Percentiles rank a stretch among this genome's conserved stretches.
phyloP scores from a whole-genome alignment of 1,140 invertebrate genomes.

The Meloidogyne chitwoodi region DNA sequence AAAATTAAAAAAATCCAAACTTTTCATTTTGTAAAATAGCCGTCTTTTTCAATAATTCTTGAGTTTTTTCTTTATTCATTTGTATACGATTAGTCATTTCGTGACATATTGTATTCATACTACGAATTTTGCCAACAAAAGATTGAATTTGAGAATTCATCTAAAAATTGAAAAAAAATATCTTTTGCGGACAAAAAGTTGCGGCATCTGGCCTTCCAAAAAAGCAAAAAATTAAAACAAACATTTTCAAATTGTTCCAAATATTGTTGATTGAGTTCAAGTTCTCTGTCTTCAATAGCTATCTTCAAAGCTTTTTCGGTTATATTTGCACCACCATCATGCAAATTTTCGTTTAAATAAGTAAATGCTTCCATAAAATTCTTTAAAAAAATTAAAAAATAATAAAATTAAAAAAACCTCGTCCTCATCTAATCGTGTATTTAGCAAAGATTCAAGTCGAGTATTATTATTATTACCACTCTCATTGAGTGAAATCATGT shows the following conservation, averaged over 20 bases:
- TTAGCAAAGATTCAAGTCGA: conserved; percentile 37
- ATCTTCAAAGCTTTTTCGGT: conserved; percentile 44
- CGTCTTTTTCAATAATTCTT: conserved; percentile 52
- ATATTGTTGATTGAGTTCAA: conserved; percentile 49
- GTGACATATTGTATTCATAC: conserved; percentile 54
- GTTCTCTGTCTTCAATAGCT: conserved; percentile 48
- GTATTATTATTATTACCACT: neutral
- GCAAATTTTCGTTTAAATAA: conserved; percentile 32
- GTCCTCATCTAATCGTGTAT: conserved; percentile 52
- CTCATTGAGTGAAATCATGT: neutral
- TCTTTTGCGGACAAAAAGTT: no score
- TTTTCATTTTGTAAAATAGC: conserved; percentile 51
- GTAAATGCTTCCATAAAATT: conserved; percentile 44
- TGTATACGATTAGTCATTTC: conserved; percentile 54
- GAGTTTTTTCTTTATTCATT: conserved; percentile 54
- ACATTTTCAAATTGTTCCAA: conserved; percentile 55
- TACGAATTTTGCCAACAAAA: conserved; percentile 50
- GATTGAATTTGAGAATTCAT: conserved; percentile 49
- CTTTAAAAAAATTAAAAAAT: conserved; percentile 29
- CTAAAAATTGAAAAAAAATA: conserved; percentile 23
- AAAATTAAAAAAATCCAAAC: conserved; percentile 22
- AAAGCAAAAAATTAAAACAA: neutral
- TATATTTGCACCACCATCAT: conserved; percentile 27
- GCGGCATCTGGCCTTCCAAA: no score
- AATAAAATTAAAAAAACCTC: conserved; percentile 40